phyloP scores from a whole-genome alignment of 64 coral and sea anemone genomes.

The Hydrozoanthus tunicans region DNA sequence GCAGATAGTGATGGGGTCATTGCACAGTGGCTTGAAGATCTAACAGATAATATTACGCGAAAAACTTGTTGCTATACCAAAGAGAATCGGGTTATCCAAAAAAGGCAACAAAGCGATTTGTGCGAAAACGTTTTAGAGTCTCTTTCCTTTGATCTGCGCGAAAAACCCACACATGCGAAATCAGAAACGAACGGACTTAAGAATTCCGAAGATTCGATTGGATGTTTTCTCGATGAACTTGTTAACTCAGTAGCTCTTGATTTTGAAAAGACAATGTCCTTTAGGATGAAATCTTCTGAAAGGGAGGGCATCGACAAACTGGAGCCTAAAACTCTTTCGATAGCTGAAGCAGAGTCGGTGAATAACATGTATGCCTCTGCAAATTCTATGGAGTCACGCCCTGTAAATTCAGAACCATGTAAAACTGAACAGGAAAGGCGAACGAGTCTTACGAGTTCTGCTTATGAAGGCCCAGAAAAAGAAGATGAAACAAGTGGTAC shows the following conservation, averaged over 20 bases:
- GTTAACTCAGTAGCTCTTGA: conserved; percentile 21
- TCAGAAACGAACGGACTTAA: not conserved
- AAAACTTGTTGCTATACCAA: not conserved
- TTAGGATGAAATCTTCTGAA: not conserved
- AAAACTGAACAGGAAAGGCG: conserved; percentile 3
- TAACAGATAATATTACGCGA: conserved; percentile 8
- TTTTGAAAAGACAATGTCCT: conserved; percentile 1
- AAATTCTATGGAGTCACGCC: too few relatives aligned
- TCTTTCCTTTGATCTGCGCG: not conserved
- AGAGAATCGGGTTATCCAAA: not conserved
- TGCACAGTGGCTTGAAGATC: conserved; percentile 37
- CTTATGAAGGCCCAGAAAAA: not conserved
- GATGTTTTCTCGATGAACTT: conserved; percentile 23
- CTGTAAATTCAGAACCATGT: too few relatives aligned
- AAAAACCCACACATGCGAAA: not conserved
- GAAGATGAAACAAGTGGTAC: not conserved
- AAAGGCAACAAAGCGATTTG: not conserved
- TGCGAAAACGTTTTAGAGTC: not conserved
- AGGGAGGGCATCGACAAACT: not conserved
- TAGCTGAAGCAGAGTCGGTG: not conserved
- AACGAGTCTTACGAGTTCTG: not conserved
- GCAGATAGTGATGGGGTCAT: not conserved
- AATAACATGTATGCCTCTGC: not conserved
- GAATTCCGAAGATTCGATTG: not conserved
- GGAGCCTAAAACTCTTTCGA: not conserved